Evolutionary conservation across 2,888 invertebrate species (phyloP).

Genomic region (Chesias legatella): DNA sequence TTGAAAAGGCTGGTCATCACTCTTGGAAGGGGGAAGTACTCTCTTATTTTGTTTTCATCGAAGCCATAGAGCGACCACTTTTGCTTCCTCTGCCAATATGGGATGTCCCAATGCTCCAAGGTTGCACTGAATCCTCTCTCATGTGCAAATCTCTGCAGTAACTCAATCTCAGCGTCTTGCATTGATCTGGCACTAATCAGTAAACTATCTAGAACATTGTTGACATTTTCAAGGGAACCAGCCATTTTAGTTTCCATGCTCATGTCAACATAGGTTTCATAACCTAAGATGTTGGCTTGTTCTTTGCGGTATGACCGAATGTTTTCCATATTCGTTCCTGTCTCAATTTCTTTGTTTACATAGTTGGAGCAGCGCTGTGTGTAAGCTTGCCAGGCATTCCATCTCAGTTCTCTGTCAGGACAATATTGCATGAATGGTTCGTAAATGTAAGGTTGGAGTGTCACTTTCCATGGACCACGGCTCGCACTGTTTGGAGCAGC

Average conservation of each 20-base stretch:
- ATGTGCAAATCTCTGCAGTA: conserved; percentile 85
- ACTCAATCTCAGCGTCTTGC: conserved; percentile 87
- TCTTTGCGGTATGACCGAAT: conserved; percentile 85
- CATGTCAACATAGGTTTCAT: conserved; percentile 89
- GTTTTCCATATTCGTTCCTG: conserved; percentile 88
- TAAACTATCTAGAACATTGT: conserved; percentile 84
- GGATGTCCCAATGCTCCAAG: conserved; percentile 91
- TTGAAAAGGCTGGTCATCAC: conserved; percentile 90
- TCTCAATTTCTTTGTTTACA: conserved; percentile 83
- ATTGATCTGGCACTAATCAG: conserved; percentile 85
- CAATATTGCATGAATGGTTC: conserved; percentile 91
- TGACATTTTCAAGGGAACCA: conserved; percentile 86
- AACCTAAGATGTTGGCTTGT: conserved; percentile 89
- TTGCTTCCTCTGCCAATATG: conserved; percentile 92
- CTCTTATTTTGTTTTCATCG: conserved; percentile 85
- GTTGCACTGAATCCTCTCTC: conserved; percentile 85
- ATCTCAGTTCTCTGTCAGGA: conserved; percentile 86
- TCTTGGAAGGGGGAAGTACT: conserved; percentile 90
- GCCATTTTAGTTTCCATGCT: conserved; percentile 98
- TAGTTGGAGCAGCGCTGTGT: conserved; percentile 85
- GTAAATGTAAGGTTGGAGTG: conserved; percentile 86
- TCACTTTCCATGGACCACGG: conserved; percentile 92
- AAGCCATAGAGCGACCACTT: conserved; percentile 82
- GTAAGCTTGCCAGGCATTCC: conserved; percentile 92
- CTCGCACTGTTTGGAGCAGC: conserved; percentile 82